Evolutionary conservation across 2,888 invertebrate species (phyloP), one percentile per base, ranked within the genome.

Genomic region (Formica aserva): DNA sequence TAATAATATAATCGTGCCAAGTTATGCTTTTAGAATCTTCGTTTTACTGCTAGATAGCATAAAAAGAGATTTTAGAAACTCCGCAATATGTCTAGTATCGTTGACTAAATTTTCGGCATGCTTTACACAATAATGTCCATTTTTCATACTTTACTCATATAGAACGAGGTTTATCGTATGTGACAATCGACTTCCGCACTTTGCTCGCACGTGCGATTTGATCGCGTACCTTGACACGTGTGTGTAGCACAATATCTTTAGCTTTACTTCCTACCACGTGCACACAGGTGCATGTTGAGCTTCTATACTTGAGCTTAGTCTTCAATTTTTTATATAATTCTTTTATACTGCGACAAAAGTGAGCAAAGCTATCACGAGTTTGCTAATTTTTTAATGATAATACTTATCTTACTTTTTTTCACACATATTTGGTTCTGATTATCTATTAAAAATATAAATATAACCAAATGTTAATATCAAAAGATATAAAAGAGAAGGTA

Each of bases 191-290:
- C 82, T 83, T 86, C 89, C 82, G 83, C 69, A 38, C 29, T 35
- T 81, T 88, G 90, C 91, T 90, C 91, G 91, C 94, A 94, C 93
- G 94, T 93, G 94, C 89, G 92, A 92, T 93, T 94, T 89, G 82
- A 75, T 29, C 22, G 5, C 48, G 1, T 83, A 85, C 26, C 45
- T 5, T 32, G 86, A 84, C 91, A 92, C 91, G 90, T 91, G 91
- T 85, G 86, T 72, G 62, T 60, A 29, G 80, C 81, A 15, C 52
- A 88, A 89, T 90, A 90, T 87, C 85, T 84, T 83, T 88, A 90
- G 82, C 90, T 90, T 91, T 85, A 92, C 92, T 93, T 94, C 94
- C 94, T 91, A 93, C 91, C 94, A 94, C 94, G 93, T 94, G 94
- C 84, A 45, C 89, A 82, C 93, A 94, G 93, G 94, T 94, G 94